These are phyloP conservation scores for Atta texana DNA, from an alignment of 1,140 invertebrate genomes.

Conservation along the genomic window DNA sequence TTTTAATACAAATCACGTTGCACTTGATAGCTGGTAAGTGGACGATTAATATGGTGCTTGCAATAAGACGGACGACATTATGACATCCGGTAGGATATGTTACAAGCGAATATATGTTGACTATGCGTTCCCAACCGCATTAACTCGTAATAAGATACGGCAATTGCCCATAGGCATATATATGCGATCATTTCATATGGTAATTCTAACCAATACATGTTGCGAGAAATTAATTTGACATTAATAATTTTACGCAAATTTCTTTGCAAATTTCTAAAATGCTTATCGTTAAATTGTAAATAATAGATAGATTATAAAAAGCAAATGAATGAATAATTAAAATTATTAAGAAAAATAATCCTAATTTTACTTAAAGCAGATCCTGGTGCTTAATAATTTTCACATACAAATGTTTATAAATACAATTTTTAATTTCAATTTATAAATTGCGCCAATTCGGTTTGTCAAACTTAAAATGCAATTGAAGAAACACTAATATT, in stretches of 20 bases:
- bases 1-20: constrained; percentile 15
- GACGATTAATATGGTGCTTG: constrained; percentile 65
- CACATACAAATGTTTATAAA: too few relatives aligned
- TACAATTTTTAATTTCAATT: too few relatives aligned
- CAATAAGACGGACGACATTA: constrained; percentile 68
- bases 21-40: constrained; percentile 60
- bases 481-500: too few relatives aligned
- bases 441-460: too few relatives aligned
- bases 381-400: too few relatives aligned
- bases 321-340: too few relatives aligned
- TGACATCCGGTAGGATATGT: constrained; percentile 71
- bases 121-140: constrained; percentile 50
- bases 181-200: not conserved
- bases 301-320: too few relatives aligned
- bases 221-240: constrained; percentile 8
- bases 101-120: constrained; percentile 40
- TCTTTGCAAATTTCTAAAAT: too few relatives aligned
- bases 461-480: too few relatives aligned
- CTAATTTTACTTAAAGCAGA: too few relatives aligned
- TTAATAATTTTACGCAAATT: constrained; percentile 6
- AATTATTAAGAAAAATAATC: too few relatives aligned
- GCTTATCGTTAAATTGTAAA: too few relatives aligned
- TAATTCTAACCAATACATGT: not conserved
- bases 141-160: constrained; percentile 50
- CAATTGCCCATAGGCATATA: constrained; percentile 3